phyloP scores from a whole-genome alignment of 2,888 invertebrate genomes.

The Mimumesa dahlbomi region DNA sequence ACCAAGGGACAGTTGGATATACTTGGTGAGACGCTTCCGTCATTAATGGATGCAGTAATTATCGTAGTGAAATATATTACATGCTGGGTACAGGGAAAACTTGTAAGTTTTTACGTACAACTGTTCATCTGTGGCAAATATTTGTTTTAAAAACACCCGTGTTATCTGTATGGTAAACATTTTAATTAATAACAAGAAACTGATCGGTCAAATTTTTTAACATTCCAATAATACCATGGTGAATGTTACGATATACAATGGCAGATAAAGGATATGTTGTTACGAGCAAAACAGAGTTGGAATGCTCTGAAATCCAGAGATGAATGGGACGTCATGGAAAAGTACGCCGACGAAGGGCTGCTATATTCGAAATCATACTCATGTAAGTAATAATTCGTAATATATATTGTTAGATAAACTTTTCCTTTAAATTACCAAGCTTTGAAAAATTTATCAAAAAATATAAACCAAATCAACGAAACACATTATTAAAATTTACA shows the following conservation, averaged over 20 bases:
- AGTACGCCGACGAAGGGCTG: background rate
- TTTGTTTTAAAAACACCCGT: no score
- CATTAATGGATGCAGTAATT: background rate
- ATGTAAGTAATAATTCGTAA: background rate
- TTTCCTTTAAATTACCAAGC: no score
- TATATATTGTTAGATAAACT: background rate
- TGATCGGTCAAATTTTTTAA: no score
- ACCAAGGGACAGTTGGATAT: background rate
- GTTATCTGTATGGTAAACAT: no score
- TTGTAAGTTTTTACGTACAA: background rate
- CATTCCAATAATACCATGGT: no score
- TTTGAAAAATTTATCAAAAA: no score
- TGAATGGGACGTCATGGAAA: background rate
- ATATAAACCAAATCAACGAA: no score
- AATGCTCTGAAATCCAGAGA: background rate
- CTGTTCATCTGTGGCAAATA: no score
- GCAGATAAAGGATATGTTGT: background rate
- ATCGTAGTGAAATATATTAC: conserved; percentile 1
- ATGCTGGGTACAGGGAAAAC: background rate
- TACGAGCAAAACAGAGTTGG: background rate
- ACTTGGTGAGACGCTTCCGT: background rate
- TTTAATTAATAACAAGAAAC: no score
- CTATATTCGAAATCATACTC: background rate
- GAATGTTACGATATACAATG: no score
- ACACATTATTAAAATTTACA: no score